These are phyloP conservation scores for Podarcis siculus DNA, from an alignment of 2,797 vertebrate genomes.

Conservation along the genomic window DNA sequence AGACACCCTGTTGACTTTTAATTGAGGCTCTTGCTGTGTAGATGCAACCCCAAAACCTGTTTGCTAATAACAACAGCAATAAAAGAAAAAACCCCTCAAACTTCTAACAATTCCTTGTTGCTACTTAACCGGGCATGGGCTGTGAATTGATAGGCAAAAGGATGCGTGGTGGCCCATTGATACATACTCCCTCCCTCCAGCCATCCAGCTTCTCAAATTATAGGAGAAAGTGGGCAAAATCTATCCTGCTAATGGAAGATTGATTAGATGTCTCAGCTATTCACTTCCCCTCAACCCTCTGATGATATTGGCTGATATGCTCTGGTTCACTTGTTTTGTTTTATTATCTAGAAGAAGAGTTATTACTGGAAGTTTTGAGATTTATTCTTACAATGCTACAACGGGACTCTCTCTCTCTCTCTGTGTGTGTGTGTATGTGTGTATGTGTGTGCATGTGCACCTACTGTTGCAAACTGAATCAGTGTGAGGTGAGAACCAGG, in stretches of 20 bases:
- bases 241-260: slow-evolving; percentile 63
- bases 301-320: slow-evolving; percentile 50
- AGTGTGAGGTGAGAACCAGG: neutral
- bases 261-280: slow-evolving; percentile 60
- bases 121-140: slow-evolving; percentile 2
- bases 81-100: neutral
- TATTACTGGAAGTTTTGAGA: slow-evolving; percentile 23
- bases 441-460: too few relatives aligned
- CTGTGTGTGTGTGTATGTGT: too few relatives aligned
- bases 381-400: slow-evolving; percentile 14
- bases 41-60: neutral
- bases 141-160: slow-evolving; percentile 28
- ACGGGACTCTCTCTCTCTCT: neutral
- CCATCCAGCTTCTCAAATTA: slow-evolving; percentile 51
- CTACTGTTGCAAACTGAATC: neutral
- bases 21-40: neutral
- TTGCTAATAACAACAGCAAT: slow-evolving; percentile 21
- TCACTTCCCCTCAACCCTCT: neutral
- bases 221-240: slow-evolving; percentile 58
- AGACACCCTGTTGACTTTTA: too few relatives aligned
- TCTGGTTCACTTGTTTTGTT: slow-evolving; percentile 28
- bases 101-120: neutral
- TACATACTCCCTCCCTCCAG: slow-evolving; percentile 40
- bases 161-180: slow-evolving; percentile 25
- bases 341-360: slow-evolving; percentile 37